phyloP scores from a whole-genome alignment of 2,888 invertebrate genomes.

The Cheilosia vulpina region DNA sequence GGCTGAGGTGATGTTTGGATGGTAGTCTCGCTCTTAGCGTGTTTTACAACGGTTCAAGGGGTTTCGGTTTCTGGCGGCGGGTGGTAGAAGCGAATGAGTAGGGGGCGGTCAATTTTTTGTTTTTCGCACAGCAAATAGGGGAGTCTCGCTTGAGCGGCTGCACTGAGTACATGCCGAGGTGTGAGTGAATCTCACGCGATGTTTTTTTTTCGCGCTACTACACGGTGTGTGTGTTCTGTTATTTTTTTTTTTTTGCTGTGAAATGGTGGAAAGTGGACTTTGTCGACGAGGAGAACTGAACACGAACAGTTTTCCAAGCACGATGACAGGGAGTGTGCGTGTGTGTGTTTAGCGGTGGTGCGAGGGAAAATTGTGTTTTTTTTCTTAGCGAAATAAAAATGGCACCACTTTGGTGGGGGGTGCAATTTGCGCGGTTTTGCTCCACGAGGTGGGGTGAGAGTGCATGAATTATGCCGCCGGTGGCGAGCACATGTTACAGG shows the following conservation, averaged over 20 bases:
- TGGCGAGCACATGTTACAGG: conserved; percentile 54
- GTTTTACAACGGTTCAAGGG: conserved; percentile 45
- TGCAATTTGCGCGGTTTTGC: conserved; percentile 56
- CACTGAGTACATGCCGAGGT: conserved; percentile 49
- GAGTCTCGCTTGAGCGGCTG: conserved; percentile 66
- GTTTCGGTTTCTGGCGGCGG: conserved; percentile 18
- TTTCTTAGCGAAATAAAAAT: conserved; percentile 66
- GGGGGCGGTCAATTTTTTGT: conserved; percentile 57
- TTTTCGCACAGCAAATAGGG: conserved; percentile 53
- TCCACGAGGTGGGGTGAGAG: conserved; percentile 54
- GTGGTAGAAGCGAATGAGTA: conserved; percentile 38
- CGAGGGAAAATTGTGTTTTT: conserved; percentile 50
- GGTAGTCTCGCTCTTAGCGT: conserved; percentile 33
- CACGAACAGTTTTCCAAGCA: conserved; percentile 42
- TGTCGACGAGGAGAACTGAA: conserved; percentile 40
- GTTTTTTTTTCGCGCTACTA: conserved; percentile 46
- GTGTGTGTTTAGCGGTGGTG: conserved; percentile 17
- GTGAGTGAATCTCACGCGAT: conserved; percentile 70
- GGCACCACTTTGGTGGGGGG: conserved; percentile 69
- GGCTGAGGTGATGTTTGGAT: conserved; percentile 28
- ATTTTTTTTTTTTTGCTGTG: conserved; percentile 58
- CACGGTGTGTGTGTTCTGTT: conserved; percentile 9
- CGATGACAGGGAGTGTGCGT: neutral
- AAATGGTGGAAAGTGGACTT: conserved; percentile 63
- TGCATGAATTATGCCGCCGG: conserved; percentile 41